These are phyloP conservation scores for Phenganax stokvisi DNA, from an alignment of 92 coral and sea anemone species.

Conservation along the genomic window DNA sequence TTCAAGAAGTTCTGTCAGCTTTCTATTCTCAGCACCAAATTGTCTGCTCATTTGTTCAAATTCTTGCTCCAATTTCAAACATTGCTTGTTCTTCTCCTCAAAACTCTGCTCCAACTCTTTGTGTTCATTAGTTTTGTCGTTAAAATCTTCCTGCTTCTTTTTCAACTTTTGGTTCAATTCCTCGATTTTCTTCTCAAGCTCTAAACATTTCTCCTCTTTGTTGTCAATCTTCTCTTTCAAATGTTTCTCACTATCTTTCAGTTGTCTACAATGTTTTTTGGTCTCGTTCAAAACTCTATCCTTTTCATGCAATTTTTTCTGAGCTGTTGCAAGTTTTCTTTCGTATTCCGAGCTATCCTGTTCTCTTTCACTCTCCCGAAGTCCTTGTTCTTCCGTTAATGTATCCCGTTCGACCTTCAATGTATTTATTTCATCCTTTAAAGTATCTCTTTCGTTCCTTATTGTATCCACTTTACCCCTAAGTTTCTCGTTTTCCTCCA, in stretches of 20 bases:
- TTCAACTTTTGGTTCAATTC: constrained; percentile 56
- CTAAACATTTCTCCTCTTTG: constrained; percentile 54
- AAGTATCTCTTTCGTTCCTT: constrained; percentile 41
- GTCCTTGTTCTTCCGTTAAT: background rate
- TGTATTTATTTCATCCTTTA: constrained; percentile 33
- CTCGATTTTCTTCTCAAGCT: constrained; percentile 58
- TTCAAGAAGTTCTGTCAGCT: constrained; percentile 31
- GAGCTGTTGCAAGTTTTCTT: constrained; percentile 1
- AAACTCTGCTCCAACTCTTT: background rate
- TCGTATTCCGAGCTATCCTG: constrained; percentile 23
- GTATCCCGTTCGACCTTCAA: background rate
- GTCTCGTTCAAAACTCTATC: constrained; percentile 73
- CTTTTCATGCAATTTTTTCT: constrained; percentile 44
- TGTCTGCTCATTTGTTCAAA: constrained; percentile 1
- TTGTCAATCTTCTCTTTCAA: constrained; percentile 53
- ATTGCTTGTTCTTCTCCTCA: constrained; percentile 3
- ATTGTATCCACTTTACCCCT: constrained; percentile 29
- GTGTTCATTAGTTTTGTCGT: background rate
- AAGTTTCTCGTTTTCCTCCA: constrained; percentile 40
- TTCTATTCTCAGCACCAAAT: constrained; percentile 33
- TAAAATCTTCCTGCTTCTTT: constrained; percentile 34
- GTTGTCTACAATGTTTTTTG: constrained; percentile 64
- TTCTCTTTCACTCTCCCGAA: constrained; percentile 4
- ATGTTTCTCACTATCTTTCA: constrained; percentile 45
- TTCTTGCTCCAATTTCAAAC: background rate